phyloP scores from a whole-genome alignment of 2,113 vertebrate species.

The Oryzias celebensis region DNA sequence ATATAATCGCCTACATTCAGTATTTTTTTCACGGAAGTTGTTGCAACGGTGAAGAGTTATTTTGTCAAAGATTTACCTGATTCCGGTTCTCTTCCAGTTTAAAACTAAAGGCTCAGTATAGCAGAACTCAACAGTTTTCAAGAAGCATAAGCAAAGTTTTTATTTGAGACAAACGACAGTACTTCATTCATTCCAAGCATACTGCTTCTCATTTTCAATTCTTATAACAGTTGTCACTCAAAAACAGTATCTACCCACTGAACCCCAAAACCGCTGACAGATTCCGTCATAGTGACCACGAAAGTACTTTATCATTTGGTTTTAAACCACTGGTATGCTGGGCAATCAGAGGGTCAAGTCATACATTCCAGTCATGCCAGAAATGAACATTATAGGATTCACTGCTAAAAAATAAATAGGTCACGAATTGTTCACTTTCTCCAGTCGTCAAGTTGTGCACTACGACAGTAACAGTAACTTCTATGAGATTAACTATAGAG shows the following conservation, averaged over 20 bases:
- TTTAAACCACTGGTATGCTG: conserved; percentile 23
- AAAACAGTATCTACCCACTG: conserved; percentile 29
- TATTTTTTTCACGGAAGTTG: too few species aligned
- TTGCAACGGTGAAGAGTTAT: too few species aligned
- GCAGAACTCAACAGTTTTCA: not conserved
- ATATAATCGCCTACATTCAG: conserved; percentile 3
- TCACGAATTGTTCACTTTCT: conserved; percentile 3
- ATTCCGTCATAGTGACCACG: conserved; percentile 38
- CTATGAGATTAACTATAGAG: too few species aligned
- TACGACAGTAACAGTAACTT: too few species aligned
- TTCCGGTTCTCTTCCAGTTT: not conserved
- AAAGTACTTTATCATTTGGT: conserved; percentile 22
- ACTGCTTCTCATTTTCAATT: conserved; percentile 5
- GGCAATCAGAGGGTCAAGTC: conserved; percentile 19
- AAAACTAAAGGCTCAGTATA: not conserved
- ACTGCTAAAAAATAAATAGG: conserved; percentile 7
- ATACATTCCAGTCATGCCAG: conserved; percentile 23
- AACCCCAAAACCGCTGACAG: conserved; percentile 24
- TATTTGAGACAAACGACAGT: not conserved
- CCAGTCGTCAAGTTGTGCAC: not conserved
- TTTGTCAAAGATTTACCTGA: not conserved
- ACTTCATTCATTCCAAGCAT: conserved; percentile 18
- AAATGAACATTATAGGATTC: not conserved
- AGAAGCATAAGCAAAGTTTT: not conserved
- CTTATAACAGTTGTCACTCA: conserved; percentile 20